Evolutionary conservation across 2,113 vertebrate genomes (phyloP).

Genomic region (Ophiodon elongatus): DNA sequence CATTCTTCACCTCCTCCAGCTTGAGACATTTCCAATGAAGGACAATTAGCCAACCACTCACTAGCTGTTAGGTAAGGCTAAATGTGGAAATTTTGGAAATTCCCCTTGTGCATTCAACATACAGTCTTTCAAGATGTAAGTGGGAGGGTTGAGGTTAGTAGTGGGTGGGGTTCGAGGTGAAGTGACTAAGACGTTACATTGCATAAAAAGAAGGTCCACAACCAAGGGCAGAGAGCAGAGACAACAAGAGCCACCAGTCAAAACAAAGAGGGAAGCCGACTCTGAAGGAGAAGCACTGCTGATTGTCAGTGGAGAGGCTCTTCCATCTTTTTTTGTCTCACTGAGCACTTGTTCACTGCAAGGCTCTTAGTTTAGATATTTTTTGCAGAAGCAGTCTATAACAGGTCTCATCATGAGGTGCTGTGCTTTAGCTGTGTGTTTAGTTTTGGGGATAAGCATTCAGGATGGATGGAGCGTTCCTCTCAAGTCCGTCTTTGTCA

Average conservation of each 20-base stretch:
- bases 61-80: slow-evolving; percentile 53
- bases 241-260: slow-evolving; percentile 49
- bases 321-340: background rate
- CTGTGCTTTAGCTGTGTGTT: slow-evolving; percentile 66
- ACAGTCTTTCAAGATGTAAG: slow-evolving; percentile 40
- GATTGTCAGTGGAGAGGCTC: slow-evolving; percentile 39
- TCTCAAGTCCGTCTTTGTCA: slow-evolving; percentile 79
- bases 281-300: slow-evolving; percentile 7
- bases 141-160: slow-evolving; percentile 71
- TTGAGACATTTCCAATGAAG: slow-evolving; percentile 25
- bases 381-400: slow-evolving; percentile 19
- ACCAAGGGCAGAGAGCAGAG: slow-evolving; percentile 42
- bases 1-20: background rate
- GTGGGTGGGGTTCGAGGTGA: slow-evolving; percentile 57
- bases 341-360: slow-evolving; percentile 10
- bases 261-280: slow-evolving; percentile 52
- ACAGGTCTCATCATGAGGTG: slow-evolving; percentile 78
- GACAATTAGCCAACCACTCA: slow-evolving; percentile 21
- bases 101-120: slow-evolving; percentile 54
- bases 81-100: slow-evolving; percentile 77
- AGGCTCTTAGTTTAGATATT: background rate
- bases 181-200: slow-evolving; percentile 75
- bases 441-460: slow-evolving; percentile 75
- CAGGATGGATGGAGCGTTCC: slow-evolving; percentile 78
- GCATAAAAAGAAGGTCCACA: slow-evolving; percentile 78